phyloP scores from a whole-genome alignment of 1,140 invertebrate genomes.

The Drosophila dunni region DNA sequence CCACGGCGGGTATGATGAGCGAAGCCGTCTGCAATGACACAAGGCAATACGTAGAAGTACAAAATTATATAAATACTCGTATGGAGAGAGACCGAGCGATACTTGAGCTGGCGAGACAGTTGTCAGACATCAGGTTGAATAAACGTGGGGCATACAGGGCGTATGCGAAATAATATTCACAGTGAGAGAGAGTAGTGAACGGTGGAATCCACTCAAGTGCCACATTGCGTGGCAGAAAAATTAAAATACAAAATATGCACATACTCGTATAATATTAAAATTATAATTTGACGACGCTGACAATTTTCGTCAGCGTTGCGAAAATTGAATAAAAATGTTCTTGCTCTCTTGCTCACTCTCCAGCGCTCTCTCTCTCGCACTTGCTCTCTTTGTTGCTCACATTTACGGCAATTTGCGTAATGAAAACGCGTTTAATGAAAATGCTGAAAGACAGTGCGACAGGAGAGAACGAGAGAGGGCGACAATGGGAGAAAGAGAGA shows the following conservation, averaged over 20 bases:
- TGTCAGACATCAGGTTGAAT: slow-evolving; percentile 39
- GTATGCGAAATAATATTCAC: slow-evolving; percentile 18
- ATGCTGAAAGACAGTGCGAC: slow-evolving; percentile 14
- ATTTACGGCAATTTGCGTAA: slow-evolving; percentile 68
- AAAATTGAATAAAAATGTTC: slow-evolving; percentile 69
- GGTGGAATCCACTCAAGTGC: neutral
- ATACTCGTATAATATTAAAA: slow-evolving; percentile 48
- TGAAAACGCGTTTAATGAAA: slow-evolving; percentile 70
- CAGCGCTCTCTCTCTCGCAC: neutral
- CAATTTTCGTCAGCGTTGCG: slow-evolving; percentile 53
- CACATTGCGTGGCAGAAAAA: slow-evolving; percentile 14
- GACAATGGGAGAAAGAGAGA: neutral
- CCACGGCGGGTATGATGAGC: slow-evolving; percentile 83
- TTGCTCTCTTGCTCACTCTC: neutral
- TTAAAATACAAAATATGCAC: slow-evolving; percentile 49
- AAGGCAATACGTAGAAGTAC: slow-evolving; percentile 11
- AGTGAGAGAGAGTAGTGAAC: too few species aligned
- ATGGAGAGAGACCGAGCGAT: slow-evolving; percentile 23
- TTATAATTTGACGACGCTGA: slow-evolving; percentile 72
- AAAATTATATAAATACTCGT: slow-evolving; percentile 20
- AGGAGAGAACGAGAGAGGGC: neutral
- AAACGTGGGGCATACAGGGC: slow-evolving; percentile 2
- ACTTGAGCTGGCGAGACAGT: slow-evolving; percentile 60
- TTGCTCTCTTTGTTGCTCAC: slow-evolving; percentile 4
- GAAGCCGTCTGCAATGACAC: slow-evolving; percentile 73